Base-by-base conservation (phyloP, 1,140 invertebrate genomes). In the Pseudachorutes palmiensis region DNA sequence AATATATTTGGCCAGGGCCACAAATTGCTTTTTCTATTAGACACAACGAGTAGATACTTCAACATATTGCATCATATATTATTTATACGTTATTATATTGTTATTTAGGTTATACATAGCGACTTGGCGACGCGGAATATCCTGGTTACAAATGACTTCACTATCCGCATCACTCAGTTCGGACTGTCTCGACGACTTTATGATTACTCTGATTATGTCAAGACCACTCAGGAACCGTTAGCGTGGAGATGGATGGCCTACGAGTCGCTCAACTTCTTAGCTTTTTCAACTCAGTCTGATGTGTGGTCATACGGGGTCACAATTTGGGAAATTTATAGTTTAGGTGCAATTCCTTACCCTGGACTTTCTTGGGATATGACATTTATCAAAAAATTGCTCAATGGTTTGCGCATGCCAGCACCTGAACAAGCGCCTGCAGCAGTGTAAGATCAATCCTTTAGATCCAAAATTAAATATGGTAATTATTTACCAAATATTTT, bases 241-340 rank as follows among this genome's bases (percentile, higher is more conserved):
- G 48, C 64, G 3, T 65, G 64, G 48, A 22, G 64, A 1, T 65
- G 64, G 64, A 57, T 57, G 49, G 49, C 48, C 1, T 12, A 55
- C 2, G 63, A 64, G 36, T 45, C 36, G 19, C 12, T 58, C 9
- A 45, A 45, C 9, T 12, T 90, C 78, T 78, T 86, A 61, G 83
- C 90, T 60, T 92, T 91, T 74, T 91, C 89, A 0, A 91, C 88
- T 0, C 89, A 92, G 71, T 92, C 89, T 0, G 94, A 97, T 76
- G 88, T 95, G 1, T 97, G 94, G 94, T 88, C 91, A 0, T 97
- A 87, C 79, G 94, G 92, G 28, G 31, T 64, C n/a, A 55, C 48
- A 9, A 19, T 57, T 12, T 64, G 63, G 63, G 63, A 55, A 55
- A 16, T 55, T 3, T 55, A 14, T 26, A 14, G 9, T 24, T 55